Evolutionary conservation across 2,888 invertebrate species (phyloP).

Genomic region (Dysmachus trigonus): DNA sequence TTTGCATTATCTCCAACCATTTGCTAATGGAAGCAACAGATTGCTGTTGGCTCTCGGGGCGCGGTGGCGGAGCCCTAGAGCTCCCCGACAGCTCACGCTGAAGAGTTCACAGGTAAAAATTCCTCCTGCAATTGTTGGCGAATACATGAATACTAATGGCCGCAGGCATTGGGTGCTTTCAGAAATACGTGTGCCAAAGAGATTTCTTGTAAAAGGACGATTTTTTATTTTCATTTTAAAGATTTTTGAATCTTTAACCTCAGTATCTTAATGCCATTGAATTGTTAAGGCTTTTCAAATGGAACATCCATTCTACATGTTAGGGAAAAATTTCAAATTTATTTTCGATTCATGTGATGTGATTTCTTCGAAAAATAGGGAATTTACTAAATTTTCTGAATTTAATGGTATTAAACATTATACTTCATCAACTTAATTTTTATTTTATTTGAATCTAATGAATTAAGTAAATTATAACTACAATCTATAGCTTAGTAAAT

Average conservation of each 20-base stretch:
- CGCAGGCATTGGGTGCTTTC: background rate
- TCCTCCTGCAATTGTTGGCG: background rate
- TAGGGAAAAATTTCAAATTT: too few species aligned
- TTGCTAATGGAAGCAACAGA: conserved; percentile 22
- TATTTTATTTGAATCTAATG: too few species aligned
- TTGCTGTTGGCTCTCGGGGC: background rate
- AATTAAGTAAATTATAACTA: too few species aligned
- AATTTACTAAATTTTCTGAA: too few species aligned
- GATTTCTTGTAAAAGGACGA: background rate
- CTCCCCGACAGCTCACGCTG: background rate
- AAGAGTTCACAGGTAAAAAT: background rate
- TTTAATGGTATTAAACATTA: too few species aligned
- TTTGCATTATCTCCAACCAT: background rate
- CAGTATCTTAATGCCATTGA: background rate
- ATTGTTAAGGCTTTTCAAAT: background rate
- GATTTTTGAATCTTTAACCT: background rate
- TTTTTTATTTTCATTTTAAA: background rate
- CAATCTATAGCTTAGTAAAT: too few species aligned
- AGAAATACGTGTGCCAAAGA: background rate
- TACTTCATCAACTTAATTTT: too few species aligned
- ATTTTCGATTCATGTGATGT: too few species aligned
- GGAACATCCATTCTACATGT: too few species aligned
- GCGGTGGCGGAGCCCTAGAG: background rate
- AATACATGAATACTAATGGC: background rate
- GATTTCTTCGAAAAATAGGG: too few species aligned